Conservation (phyloP, 2,113 vertebrate species). For the Lampris megalopsis region DNA sequence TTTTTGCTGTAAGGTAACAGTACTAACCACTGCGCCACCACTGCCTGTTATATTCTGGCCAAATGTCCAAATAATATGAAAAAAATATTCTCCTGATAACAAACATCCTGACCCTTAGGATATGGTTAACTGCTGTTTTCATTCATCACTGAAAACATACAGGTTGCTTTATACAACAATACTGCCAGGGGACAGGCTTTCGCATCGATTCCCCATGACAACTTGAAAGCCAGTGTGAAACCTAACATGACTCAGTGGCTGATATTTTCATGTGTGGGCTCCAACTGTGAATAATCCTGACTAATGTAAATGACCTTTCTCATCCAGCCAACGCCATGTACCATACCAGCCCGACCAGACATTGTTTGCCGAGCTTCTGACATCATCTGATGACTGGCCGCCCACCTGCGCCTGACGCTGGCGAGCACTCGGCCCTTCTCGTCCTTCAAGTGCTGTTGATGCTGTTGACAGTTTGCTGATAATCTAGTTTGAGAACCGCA, state of each 20-base stretch:
- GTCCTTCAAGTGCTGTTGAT: slow-evolving; percentile 24
- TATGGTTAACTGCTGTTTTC: no score
- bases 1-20: no score
- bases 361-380: slow-evolving; percentile 43
- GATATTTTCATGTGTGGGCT: slow-evolving; percentile 68
- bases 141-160: no score
- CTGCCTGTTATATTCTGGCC: no score
- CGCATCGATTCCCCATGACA: slow-evolving; percentile 26
- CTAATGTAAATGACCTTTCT: slow-evolving; percentile 72
- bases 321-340: slow-evolving; percentile 39
- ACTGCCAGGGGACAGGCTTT: not conserved
- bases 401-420: slow-evolving; percentile 63
- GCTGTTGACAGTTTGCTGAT: slow-evolving; percentile 13
- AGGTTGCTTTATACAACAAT: not conserved
- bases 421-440: slow-evolving; percentile 1
- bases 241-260: slow-evolving; percentile 63
- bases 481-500: not conserved
- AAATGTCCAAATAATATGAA: no score
- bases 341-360: slow-evolving; percentile 13
- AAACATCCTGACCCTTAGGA: no score
- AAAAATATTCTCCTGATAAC: no score
- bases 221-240: slow-evolving; percentile 40
- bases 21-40: no score
- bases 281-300: slow-evolving; percentile 69
- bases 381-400: slow-evolving; percentile 47